These are phyloP conservation scores for Sisyra nigra DNA, from an alignment of 2,888 invertebrate genomes.

Conservation along the genomic window DNA sequence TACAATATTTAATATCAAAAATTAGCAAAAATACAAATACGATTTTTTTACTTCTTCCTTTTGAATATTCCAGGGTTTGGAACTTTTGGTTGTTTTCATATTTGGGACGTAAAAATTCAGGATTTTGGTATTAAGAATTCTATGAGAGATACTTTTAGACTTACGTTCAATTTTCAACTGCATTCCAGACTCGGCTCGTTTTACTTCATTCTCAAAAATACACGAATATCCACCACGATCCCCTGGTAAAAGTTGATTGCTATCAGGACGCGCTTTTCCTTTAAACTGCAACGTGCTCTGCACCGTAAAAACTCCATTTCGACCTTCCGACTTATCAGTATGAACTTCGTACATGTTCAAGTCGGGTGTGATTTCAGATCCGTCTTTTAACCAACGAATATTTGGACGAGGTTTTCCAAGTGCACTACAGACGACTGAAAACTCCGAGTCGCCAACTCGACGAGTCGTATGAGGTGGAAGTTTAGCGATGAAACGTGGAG, in stretches of 20 bases:
- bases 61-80: too few species aligned
- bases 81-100: too few species aligned
- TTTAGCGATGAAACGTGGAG: constrained; percentile 69
- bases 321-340: constrained; percentile 58
- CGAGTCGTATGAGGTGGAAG: constrained; percentile 68
- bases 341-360: constrained; percentile 66
- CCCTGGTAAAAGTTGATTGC: constrained; percentile 61
- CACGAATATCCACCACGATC: constrained; percentile 82
- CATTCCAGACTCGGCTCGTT: constrained; percentile 76
- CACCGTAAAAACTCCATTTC: constrained; percentile 65
- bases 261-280: constrained; percentile 60
- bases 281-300: constrained; percentile 68
- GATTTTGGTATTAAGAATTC: constrained; percentile 2
- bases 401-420: constrained; percentile 76
- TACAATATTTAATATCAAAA: too few species aligned
- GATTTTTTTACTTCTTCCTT: too few species aligned
- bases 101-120: too few species aligned
- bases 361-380: constrained; percentile 59
- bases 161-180: constrained; percentile 79
- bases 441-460: constrained; percentile 62
- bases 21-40: too few species aligned
- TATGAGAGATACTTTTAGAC: constrained; percentile 21
- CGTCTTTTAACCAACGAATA: constrained; percentile 77
- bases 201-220: constrained; percentile 78
- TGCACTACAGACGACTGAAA: constrained; percentile 68